Evolutionary conservation across 2,797 vertebrate species (phyloP).

Genomic region (Champsocephalus gunnari): DNA sequence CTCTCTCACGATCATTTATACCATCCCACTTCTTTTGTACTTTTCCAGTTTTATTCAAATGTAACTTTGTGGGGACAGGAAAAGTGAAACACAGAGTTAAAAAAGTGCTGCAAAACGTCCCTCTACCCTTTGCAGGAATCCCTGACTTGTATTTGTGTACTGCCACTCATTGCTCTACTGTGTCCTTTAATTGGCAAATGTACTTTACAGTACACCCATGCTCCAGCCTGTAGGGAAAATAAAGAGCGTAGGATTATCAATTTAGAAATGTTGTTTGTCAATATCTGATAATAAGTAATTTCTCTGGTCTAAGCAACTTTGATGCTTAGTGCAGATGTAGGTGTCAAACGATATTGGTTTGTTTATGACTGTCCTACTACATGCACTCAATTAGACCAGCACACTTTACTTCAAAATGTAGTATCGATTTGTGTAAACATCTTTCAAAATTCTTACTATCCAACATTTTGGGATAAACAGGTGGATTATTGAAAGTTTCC

Average conservation of each 20-base stretch:
- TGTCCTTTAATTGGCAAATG: slow-evolving; percentile 34
- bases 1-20: slow-evolving; percentile 68
- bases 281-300: not conserved
- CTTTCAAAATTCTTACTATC: not conserved
- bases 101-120: not conserved
- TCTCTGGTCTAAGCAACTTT: not conserved
- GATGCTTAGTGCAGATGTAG: not conserved
- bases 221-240: slow-evolving; percentile 2
- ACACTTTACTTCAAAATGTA: not conserved
- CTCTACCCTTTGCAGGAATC: slow-evolving; percentile 4
- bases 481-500: not conserved
- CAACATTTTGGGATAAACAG: not conserved
- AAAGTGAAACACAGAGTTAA: slow-evolving; percentile 27
- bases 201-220: slow-evolving; percentile 6
- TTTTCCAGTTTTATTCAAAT: slow-evolving; percentile 63
- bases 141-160: not conserved
- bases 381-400: not conserved
- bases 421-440: not conserved
- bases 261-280: not conserved
- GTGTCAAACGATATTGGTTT: not conserved
- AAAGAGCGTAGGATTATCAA: not conserved
- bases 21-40: slow-evolving; percentile 61
- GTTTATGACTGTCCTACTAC: not conserved
- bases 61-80: slow-evolving; percentile 32
- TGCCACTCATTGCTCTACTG: slow-evolving; percentile 21